phyloP scores from a whole-genome alignment of 2,797 vertebrate species.

The Bradypus variegatus region DNA sequence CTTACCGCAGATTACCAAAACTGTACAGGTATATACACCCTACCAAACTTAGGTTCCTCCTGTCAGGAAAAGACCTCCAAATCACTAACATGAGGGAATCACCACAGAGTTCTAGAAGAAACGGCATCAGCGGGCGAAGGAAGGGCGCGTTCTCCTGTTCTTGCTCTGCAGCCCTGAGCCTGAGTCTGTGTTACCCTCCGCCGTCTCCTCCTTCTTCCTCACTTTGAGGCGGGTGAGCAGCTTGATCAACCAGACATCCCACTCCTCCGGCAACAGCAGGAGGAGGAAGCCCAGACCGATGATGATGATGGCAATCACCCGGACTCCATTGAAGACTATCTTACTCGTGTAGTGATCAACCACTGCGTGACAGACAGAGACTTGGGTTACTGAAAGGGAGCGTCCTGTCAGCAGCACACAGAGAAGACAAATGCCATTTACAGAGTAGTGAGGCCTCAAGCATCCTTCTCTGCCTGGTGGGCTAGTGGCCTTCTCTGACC shows the following conservation, averaged over 20 bases:
- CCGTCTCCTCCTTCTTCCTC: slow-evolving; percentile 85
- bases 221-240: slow-evolving; percentile 86
- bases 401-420: no score
- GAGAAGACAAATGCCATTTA: fast-evolving
- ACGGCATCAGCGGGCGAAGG: slow-evolving; percentile 85
- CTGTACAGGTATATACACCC: slow-evolving; percentile 78
- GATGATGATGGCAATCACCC: slow-evolving; percentile 92
- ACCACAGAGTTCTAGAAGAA: slow-evolving; percentile 57
- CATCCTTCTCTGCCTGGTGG: neutral
- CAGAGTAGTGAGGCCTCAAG: neutral
- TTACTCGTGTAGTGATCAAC: slow-evolving; percentile 93
- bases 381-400: neutral
- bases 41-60: slow-evolving; percentile 69
- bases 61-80: slow-evolving; percentile 66
- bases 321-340: slow-evolving; percentile 93
- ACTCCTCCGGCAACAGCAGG: slow-evolving; percentile 93
- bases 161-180: slow-evolving; percentile 81
- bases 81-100: slow-evolving; percentile 39
- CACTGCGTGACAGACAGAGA: slow-evolving; percentile 77
- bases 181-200: slow-evolving; percentile 77
- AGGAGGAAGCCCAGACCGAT: slow-evolving; percentile 97
- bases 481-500: neutral
- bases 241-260: slow-evolving; percentile 92
- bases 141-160: slow-evolving; percentile 83
- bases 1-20: slow-evolving; percentile 74